A percentile compares a stretch with the other conserved stretches of the same genome.
These are phyloP conservation scores for Heterodera filipjevi DNA, from an alignment of 2,888 invertebrate species.

Conservation along the genomic window DNA sequence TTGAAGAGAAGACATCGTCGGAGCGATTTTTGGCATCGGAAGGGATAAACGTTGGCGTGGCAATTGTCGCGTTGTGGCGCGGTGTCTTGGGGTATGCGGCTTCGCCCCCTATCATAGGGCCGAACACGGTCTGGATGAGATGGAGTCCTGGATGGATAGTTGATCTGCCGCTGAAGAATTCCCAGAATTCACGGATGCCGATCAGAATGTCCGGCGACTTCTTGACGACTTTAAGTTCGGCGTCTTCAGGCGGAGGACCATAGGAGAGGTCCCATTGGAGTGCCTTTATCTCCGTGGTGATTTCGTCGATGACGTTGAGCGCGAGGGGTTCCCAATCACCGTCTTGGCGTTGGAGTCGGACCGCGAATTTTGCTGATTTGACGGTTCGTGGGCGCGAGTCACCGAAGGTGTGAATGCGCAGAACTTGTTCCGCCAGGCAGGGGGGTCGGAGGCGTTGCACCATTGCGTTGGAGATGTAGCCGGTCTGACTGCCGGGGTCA, in stretches of 20 bases:
- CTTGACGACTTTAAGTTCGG: not conserved
- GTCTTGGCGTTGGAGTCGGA: constrained; percentile 7
- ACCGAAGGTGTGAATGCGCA: not conserved
- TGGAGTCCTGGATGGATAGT: not conserved
- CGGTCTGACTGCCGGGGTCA: no score
- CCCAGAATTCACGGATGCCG: constrained; percentile 14
- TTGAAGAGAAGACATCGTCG: no score
- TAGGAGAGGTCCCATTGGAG: no score
- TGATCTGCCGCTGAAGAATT: not conserved
- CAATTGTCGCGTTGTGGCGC: not conserved
- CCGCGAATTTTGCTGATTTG: not conserved
- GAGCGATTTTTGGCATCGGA: not conserved
- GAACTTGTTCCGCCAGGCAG: not conserved
- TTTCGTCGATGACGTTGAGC: no score
- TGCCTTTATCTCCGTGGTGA: no score
- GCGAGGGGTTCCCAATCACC: not conserved
- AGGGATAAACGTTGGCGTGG: not conserved
- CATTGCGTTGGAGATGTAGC: no score
- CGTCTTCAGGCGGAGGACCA: no score
- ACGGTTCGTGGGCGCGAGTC: not conserved
- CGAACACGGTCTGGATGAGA: constrained; percentile 11
- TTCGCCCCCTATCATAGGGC: constrained; percentile 8
- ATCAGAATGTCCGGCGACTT: no score
- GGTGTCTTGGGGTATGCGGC: not conserved
- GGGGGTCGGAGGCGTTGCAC: no score